phyloP scores from a whole-genome alignment of 53 echinoderm and acorn worm genomes.

The Holothuria leucospilota region DNA sequence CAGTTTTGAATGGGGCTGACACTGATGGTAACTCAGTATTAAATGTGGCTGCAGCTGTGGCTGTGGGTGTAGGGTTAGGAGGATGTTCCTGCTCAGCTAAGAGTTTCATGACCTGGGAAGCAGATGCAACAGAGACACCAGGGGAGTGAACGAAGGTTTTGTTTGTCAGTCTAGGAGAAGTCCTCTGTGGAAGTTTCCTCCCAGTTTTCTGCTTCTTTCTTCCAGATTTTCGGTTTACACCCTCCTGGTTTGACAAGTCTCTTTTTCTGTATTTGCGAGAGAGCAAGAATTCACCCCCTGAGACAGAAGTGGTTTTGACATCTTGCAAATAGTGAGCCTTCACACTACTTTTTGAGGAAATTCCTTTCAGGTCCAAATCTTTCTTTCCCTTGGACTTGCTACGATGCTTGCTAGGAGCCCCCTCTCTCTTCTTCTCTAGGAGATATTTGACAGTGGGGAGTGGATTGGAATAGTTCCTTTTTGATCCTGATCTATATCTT shows the following conservation, averaged over 20 bases:
- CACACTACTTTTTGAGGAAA: too few species aligned
- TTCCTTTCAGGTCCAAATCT: background rate
- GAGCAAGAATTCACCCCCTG: too few species aligned
- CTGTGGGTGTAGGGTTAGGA: background rate
- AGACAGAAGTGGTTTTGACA: too few species aligned
- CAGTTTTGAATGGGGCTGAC: too few species aligned
- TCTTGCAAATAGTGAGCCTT: too few species aligned
- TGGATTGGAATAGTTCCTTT: background rate
- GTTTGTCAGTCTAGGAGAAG: background rate
- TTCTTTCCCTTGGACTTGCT: background rate
- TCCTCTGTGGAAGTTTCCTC: background rate
- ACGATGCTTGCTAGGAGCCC: background rate
- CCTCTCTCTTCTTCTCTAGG: constrained; percentile 39
- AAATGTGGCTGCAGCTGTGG: too few species aligned
- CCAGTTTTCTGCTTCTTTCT: background rate
- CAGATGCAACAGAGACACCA: background rate
- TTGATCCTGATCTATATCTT: background rate
- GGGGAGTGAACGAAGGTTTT: background rate
- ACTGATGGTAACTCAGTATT: too few species aligned
- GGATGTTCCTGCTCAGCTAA: constrained; percentile 12
- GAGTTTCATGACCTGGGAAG: constrained; percentile 36
- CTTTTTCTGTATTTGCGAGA: background rate
- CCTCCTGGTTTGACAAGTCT: background rate
- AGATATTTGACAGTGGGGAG: constrained; percentile 28
- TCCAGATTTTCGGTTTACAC: background rate